phyloP scores from a whole-genome alignment of 2,113 vertebrate genomes.

The Neoarius graeffei region DNA sequence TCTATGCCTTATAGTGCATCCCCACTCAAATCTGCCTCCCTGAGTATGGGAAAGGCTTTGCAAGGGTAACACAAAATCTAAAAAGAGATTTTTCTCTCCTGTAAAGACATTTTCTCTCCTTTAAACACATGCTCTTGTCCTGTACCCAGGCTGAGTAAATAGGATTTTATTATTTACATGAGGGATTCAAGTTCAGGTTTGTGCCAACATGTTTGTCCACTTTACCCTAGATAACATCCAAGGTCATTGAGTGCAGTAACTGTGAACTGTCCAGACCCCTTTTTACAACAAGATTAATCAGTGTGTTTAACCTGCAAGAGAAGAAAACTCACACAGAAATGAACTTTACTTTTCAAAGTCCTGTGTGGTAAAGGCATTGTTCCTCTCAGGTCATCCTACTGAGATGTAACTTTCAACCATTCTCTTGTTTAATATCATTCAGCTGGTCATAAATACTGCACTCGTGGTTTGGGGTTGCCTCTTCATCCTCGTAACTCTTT shows the following conservation, averaged over 20 bases:
- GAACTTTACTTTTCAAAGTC: neutral
- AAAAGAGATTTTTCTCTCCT: neutral
- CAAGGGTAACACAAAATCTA: neutral
- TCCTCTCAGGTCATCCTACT: neutral
- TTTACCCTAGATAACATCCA: conserved; percentile 1
- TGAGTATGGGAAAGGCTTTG: neutral
- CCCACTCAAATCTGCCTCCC: neutral
- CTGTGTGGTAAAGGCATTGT: neutral
- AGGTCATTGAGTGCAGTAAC: neutral
- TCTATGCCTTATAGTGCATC: neutral
- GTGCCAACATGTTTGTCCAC: neutral
- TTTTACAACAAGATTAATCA: neutral
- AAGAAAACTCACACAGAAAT: neutral
- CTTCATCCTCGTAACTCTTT: neutral
- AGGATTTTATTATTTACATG: conserved; percentile 6
- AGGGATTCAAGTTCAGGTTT: conserved; percentile 31
- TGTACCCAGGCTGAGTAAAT: conserved; percentile 18
- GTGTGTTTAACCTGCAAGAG: no score
- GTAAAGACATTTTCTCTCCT: neutral
- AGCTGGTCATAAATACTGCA: neutral
- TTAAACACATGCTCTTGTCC: neutral
- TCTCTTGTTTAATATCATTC: neutral
- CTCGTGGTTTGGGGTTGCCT: neutral
- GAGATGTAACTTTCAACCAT: no score
- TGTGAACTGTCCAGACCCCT: no score